phyloP scores from a whole-genome alignment of 2,113 vertebrate species.

The Epinephelus fuscoguttatus region DNA sequence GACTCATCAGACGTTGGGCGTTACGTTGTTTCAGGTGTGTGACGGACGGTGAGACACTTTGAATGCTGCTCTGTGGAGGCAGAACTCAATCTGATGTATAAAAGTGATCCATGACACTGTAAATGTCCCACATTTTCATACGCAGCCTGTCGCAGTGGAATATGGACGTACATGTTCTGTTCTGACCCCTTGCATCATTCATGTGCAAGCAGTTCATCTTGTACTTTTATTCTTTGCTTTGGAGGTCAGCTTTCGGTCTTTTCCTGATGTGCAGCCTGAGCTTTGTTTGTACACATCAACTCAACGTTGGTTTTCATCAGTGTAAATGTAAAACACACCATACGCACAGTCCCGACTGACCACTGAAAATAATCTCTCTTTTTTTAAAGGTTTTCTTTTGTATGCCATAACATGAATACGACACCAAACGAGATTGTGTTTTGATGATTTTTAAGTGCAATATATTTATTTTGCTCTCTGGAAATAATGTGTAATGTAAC shows the following conservation, averaged over 20 bases:
- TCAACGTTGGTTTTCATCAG: slow-evolving; percentile 14
- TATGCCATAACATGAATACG: slow-evolving; percentile 80
- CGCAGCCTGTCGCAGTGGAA: slow-evolving; percentile 5
- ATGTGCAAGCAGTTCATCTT: slow-evolving; percentile 19
- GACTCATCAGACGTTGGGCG: neutral
- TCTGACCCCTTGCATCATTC: neutral
- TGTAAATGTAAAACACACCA: slow-evolving; percentile 57
- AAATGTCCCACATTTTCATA: slow-evolving; percentile 3
- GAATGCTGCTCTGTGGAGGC: neutral
- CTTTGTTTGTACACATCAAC: neutral
- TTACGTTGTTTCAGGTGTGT: neutral
- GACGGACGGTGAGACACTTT: neutral
- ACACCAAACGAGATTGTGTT: slow-evolving; percentile 81
- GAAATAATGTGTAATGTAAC: slow-evolving; percentile 94
- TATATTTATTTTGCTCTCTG: slow-evolving; percentile 99
- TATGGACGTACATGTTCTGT: neutral
- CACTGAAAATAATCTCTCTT: slow-evolving; percentile 60
- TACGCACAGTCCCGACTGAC: slow-evolving; percentile 80
- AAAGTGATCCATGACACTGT: neutral
- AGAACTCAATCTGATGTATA: neutral
- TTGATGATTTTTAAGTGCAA: slow-evolving; percentile 97
- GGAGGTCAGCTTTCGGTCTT: neutral
- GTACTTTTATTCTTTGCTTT: neutral
- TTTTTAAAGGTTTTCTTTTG: slow-evolving; percentile 63
- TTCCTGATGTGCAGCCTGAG: slow-evolving; percentile 22